Evolutionary conservation across 2,888 invertebrate genomes (phyloP).

Genomic region (Ornithoptera alexandrae): DNA sequence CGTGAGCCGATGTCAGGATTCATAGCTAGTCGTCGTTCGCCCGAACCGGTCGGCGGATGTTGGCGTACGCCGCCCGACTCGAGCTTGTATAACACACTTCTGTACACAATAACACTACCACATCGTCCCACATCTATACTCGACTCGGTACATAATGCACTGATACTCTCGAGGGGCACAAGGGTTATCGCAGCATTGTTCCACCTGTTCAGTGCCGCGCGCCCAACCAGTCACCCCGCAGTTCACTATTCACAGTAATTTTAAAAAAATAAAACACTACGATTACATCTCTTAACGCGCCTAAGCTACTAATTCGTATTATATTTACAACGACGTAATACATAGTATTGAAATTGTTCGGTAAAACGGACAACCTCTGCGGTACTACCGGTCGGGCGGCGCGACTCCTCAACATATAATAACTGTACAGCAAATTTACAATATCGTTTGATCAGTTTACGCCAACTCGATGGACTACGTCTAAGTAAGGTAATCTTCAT

Average conservation of each 20-base stretch:
- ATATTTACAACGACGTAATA: slow-evolving; percentile 75
- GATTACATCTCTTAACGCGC: slow-evolving; percentile 68
- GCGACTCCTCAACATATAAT: slow-evolving; percentile 43
- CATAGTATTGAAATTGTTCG: slow-evolving; percentile 72
- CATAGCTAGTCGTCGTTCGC: slow-evolving; percentile 80
- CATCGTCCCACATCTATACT: slow-evolving; percentile 62
- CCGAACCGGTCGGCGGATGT: slow-evolving; percentile 71
- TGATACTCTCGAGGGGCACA: slow-evolving; percentile 76
- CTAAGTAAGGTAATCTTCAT: slow-evolving; percentile 65
- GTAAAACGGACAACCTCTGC: slow-evolving; percentile 63
- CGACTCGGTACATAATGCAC: slow-evolving; percentile 73
- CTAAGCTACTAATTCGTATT: slow-evolving; percentile 74
- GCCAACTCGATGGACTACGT: slow-evolving; percentile 74
- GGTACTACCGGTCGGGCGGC: slow-evolving; percentile 44
- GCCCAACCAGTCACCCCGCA: slow-evolving; percentile 34
- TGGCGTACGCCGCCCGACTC: slow-evolving; percentile 63
- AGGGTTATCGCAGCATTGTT: slow-evolving; percentile 77
- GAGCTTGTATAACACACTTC: slow-evolving; percentile 72
- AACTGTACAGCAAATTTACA: slow-evolving; percentile 76
- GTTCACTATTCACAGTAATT: slow-evolving; percentile 55
- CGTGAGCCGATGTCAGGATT: slow-evolving; percentile 81
- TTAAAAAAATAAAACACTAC: slow-evolving; percentile 70
- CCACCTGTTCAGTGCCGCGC: slow-evolving; percentile 50
- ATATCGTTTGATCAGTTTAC: slow-evolving; percentile 76
- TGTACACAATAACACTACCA: slow-evolving; percentile 75